These are phyloP conservation scores for Carlito syrichta DNA, from an alignment of 2,113 vertebrate species.

Conservation along the genomic window DNA sequence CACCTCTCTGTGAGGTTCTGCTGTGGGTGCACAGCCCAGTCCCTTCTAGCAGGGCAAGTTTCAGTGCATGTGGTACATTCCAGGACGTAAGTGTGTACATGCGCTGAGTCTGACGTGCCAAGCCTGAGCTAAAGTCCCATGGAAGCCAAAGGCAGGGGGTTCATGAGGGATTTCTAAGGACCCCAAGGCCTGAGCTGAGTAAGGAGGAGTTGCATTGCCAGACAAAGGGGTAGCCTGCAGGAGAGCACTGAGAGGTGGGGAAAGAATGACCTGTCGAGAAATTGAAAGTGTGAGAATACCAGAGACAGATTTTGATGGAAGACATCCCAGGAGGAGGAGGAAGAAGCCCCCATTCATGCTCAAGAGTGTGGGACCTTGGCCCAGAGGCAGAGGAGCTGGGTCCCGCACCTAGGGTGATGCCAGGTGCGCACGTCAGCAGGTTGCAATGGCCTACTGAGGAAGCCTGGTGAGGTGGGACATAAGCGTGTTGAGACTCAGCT, in stretches of 20 bases:
- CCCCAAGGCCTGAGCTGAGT: not conserved
- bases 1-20: not conserved
- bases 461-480: not conserved
- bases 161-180: not conserved
- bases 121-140: not conserved
- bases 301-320: not conserved
- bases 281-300: not conserved
- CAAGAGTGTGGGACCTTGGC: not conserved
- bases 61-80: not conserved
- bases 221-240: not conserved
- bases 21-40: not conserved
- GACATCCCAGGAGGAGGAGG: not conserved
- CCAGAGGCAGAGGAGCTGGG: not conserved
- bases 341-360: not conserved
- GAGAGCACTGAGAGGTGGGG: not conserved
- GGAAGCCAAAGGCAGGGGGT: not conserved
- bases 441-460: not conserved
- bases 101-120: no score
- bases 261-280: not conserved
- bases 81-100: not conserved
- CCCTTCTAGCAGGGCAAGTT: no score
- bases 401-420: not conserved
- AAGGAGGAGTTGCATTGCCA: not conserved
- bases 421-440: not conserved
- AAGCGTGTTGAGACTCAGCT: not conserved